A percentile compares a stretch with the other conserved stretches of the same genome.
These are phyloP conservation scores for Seira musarum DNA, from an alignment of 2,888 invertebrate genomes.

Conservation along the genomic window DNA sequence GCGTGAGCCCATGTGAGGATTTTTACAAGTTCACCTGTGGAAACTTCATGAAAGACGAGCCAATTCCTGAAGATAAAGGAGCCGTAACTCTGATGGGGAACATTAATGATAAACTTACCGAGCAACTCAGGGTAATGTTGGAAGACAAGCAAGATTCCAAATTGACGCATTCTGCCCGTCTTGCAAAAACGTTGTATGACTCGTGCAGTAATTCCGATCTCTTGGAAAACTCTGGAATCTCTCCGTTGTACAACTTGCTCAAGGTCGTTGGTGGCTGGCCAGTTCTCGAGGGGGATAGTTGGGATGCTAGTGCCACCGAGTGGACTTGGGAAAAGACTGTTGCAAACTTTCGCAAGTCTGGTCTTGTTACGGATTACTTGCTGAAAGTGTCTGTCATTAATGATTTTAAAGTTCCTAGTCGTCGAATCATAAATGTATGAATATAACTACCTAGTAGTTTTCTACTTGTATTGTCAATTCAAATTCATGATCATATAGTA, in stretches of 20 bases:
- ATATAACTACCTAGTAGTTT: too few relatives aligned
- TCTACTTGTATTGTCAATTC: too few relatives aligned
- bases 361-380: slow-evolving; percentile 91
- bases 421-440: slow-evolving; percentile 87
- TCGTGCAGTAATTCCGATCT: slow-evolving; percentile 86
- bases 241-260: slow-evolving; percentile 72
- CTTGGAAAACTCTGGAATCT: slow-evolving; percentile 72
- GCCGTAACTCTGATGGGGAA: slow-evolving; percentile 81
- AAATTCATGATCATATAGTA: too few relatives aligned
- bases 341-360: slow-evolving; percentile 82
- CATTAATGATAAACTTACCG: slow-evolving; percentile 81
- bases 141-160: slow-evolving; percentile 75
- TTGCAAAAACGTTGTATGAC: slow-evolving; percentile 87
- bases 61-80: slow-evolving; percentile 86
- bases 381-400: slow-evolving; percentile 90
- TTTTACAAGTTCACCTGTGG: slow-evolving; percentile 88
- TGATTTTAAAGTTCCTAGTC: slow-evolving; percentile 90
- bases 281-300: slow-evolving; percentile 70
- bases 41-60: slow-evolving; percentile 80
- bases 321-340: slow-evolving; percentile 84
- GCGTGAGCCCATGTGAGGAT: slow-evolving; percentile 84
- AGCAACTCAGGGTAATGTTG: slow-evolving; percentile 80
- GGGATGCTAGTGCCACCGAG: slow-evolving; percentile 65
- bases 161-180: slow-evolving; percentile 75
- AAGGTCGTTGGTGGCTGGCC: slow-evolving; percentile 74